Percentiles rank a stretch among this genome's conserved stretches.
phyloP scores from a whole-genome alignment of 2,888 invertebrate genomes.

The Hermaeophaga mercurialis region DNA sequence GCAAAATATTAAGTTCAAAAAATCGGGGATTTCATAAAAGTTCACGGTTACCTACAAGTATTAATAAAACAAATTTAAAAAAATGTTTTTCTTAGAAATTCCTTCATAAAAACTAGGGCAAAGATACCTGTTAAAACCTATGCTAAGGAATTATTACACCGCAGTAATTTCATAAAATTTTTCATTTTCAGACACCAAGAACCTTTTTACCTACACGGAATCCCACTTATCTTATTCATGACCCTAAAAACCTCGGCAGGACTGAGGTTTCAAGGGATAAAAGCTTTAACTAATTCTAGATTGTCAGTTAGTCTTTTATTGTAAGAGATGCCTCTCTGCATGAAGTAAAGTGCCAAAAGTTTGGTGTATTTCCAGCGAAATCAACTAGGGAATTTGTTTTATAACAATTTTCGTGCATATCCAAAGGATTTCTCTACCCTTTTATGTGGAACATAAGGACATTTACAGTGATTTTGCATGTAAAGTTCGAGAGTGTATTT shows the following conservation, averaged over 20 bases:
- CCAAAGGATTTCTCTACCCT: background rate
- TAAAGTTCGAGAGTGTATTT: no score
- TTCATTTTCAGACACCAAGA: slow-evolving; percentile 13
- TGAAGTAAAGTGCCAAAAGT: slow-evolving; percentile 14
- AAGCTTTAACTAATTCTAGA: slow-evolving; percentile 36
- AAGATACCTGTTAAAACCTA: no score
- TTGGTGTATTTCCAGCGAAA: slow-evolving; percentile 19
- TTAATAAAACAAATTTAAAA: no score
- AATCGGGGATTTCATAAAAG: no score
- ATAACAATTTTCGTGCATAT: background rate
- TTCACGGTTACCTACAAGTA: no score
- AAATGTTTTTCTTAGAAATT: no score
- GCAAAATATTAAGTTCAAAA: no score
- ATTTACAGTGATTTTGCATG: no score
- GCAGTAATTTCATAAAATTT: slow-evolving; percentile 17
- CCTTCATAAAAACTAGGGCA: no score
- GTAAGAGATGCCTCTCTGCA: slow-evolving; percentile 16
- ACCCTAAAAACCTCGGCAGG: slow-evolving; percentile 31
- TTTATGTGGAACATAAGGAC: no score
- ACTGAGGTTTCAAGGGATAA: slow-evolving; percentile 31
- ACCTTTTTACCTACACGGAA: slow-evolving; percentile 43
- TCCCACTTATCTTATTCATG: slow-evolving; percentile 44
- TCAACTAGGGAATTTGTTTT: slow-evolving; percentile 11
- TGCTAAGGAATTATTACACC: background rate
- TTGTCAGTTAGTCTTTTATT: slow-evolving; percentile 22